A percentile compares a stretch with the other conserved stretches of the same genome.
These are phyloP conservation scores for Rapana venosa DNA, from an alignment of 2,888 invertebrate genomes.

Conservation along the genomic window DNA sequence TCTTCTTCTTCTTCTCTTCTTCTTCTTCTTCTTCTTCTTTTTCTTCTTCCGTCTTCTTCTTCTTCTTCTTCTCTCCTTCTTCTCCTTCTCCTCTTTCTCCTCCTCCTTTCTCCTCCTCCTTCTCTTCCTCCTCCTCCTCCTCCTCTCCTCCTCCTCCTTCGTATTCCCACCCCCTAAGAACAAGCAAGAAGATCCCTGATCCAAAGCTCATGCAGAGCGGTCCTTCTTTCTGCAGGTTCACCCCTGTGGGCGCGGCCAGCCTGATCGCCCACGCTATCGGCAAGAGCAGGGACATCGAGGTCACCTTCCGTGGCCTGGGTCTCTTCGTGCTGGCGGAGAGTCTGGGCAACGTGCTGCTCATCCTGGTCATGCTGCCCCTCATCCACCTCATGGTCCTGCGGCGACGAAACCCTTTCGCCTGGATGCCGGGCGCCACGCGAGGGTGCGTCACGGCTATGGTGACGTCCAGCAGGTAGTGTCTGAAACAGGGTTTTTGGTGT, in stretches of 20 bases:
- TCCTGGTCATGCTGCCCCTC: conserved; percentile 60
- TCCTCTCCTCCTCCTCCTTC: too few species aligned
- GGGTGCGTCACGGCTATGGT: conserved; percentile 60
- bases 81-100: neutral
- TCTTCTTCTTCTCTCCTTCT: too few species aligned
- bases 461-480: conserved; percentile 36
- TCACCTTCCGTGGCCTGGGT: conserved; percentile 60
- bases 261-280: conserved; percentile 62
- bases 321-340: conserved; percentile 60
- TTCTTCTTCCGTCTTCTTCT: too few species aligned
- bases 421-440: conserved; percentile 52
- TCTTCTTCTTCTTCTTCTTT: too few species aligned
- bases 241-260: conserved; percentile 67
- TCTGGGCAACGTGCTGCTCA: conserved; percentile 57
- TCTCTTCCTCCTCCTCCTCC: too few species aligned
- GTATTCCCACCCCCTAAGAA: too few species aligned
- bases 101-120: too few species aligned
- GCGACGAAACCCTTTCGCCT: conserved; percentile 60
- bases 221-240: conserved; percentile 57
- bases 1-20: too few species aligned
- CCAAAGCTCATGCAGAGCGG: neutral
- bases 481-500: too few species aligned
- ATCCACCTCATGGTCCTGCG: conserved; percentile 56
- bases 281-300: conserved; percentile 52
- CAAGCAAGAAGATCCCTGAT: neutral